phyloP scores from a whole-genome alignment of 2,113 vertebrate species.

The Rissa tridactyla region DNA sequence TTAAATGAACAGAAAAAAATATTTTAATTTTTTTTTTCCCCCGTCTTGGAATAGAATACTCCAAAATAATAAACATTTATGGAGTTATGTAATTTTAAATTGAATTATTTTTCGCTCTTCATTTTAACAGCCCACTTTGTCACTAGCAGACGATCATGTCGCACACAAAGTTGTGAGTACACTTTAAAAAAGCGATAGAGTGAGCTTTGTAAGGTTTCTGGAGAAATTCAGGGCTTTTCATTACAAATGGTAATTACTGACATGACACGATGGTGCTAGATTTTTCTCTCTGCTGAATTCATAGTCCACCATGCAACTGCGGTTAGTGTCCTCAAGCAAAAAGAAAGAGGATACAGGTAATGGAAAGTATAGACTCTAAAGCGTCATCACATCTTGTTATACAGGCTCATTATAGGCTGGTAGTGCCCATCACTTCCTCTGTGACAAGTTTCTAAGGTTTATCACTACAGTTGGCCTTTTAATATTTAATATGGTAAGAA shows the following conservation, averaged over 20 bases:
- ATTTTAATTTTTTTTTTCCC: background rate
- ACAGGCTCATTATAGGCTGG: background rate
- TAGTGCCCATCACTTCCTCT: background rate
- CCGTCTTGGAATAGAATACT: background rate
- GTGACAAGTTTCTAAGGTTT: background rate
- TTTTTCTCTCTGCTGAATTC: background rate
- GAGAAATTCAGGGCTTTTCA: background rate
- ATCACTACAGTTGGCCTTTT: background rate
- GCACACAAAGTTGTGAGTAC: background rate
- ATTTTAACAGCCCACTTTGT: background rate
- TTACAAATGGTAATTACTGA: background rate
- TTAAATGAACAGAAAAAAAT: background rate
- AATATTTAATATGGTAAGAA: background rate
- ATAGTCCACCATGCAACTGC: background rate
- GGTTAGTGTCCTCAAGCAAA: background rate
- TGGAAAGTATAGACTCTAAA: background rate
- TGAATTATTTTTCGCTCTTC: background rate
- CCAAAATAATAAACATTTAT: background rate
- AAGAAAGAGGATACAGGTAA: background rate
- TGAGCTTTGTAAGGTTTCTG: background rate
- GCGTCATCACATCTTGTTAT: background rate
- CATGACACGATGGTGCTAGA: background rate
- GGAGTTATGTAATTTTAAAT: background rate
- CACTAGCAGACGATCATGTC: background rate
- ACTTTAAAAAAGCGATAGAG: background rate